These are phyloP conservation scores for Nipponacmea schrenckii DNA, from an alignment of 2,888 invertebrate species.

Conservation along the genomic window DNA sequence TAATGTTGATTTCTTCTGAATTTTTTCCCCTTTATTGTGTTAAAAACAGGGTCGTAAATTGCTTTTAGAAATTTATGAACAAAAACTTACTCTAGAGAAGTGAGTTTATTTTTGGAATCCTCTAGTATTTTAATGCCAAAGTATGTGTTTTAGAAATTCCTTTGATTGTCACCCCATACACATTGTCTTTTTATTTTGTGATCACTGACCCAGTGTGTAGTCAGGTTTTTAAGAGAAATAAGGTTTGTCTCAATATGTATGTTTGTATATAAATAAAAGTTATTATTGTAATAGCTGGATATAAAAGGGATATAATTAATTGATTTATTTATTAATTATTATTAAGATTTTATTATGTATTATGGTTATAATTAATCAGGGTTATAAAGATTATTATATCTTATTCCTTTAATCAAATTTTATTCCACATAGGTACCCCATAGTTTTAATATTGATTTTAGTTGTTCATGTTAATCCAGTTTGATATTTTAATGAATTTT, in stretches of 20 bases:
- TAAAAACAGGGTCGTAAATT: too few relatives aligned
- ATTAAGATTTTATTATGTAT: not conserved
- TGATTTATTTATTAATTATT: constrained; percentile 9
- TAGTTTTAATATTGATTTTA: too few relatives aligned
- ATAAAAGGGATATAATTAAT: constrained; percentile 3
- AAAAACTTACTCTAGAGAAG: not conserved
- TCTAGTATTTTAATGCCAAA: constrained; percentile 8
- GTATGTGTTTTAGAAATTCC: not conserved
- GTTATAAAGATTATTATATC: not conserved
- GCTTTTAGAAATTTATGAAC: too few relatives aligned
- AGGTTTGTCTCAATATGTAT: not conserved
- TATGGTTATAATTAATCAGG: constrained; percentile 1
- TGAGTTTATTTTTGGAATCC: not conserved
- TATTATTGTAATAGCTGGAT: not conserved
- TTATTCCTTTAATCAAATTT: too few relatives aligned
- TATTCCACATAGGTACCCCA: constrained; percentile 2
- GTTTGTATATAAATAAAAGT: not conserved
- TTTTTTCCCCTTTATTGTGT: too few relatives aligned
- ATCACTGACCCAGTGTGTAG: too few relatives aligned
- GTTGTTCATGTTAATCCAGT: too few relatives aligned
- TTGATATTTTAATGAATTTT: too few relatives aligned
- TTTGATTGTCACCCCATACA: too few relatives aligned
- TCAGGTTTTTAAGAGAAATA: too few relatives aligned
- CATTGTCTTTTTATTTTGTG: too few relatives aligned
- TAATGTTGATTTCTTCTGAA: not conserved